Base-by-base conservation (phyloP, 2,797 vertebrate genomes). In the Decapterus maruadsi region DNA sequence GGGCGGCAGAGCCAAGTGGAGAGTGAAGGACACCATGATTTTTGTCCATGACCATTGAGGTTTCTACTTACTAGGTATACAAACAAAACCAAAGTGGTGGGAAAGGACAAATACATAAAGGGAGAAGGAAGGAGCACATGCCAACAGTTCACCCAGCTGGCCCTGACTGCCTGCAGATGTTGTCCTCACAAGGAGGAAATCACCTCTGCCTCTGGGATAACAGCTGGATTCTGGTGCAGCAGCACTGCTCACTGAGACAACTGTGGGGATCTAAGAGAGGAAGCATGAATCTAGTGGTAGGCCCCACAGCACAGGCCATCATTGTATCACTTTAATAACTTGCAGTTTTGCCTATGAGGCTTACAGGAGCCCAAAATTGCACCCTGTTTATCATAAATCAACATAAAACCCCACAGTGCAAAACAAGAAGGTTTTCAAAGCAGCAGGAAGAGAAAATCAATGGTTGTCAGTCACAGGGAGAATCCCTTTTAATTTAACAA, bases 181-280 rank as follows among this genome's bases (percentile, higher is more conserved):
- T 81, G 56, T 50, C 48, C 66, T 46, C 66, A 42, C 50, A 72
- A 72, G 63, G 70, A 84, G 77, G 75, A 88, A 89, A 80, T 73
- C 68, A 53, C 53, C 57, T 78, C 64, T 68, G 73, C 69, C 72
- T 57, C 59, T 2, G 9, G 62, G 71, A 64, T 54, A 85, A 80
- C 83, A 89, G 86, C 86, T 89, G 84, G 87, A 83, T 76, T 74
- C 20, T 22, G 53, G 55, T 62, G 79, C 48, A 58, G 73, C 65
- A 65, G 51, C 63, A 19, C 46, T 8, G 26, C 53, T 86, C 68
- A 62, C 46, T 77, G 61, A 75, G 67, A 70, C 60, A 65, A 74
- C 71, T 60, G 67, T 72, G 43, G 55, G 70, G 70, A 78, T 62
- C 31, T 45, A 10, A 71, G 72, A 74, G 77, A 78, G 82, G 87